A percentile compares a stretch with the other conserved stretches of the same genome.
These are phyloP conservation scores for Platalea minor DNA, from an alignment of 2,797 vertebrate species.

Conservation along the genomic window DNA sequence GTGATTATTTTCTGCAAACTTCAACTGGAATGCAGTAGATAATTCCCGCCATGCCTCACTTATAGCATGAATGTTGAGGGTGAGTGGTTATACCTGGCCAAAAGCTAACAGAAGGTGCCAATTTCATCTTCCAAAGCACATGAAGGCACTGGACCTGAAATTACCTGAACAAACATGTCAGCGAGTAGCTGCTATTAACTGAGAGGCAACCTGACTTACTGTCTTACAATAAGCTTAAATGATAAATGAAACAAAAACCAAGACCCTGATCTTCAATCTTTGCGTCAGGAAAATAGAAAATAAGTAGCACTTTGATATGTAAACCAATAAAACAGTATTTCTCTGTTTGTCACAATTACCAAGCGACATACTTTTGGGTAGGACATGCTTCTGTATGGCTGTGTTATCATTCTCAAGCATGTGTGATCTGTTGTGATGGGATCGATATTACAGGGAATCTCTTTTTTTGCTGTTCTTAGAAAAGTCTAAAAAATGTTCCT, in stretches of 20 bases:
- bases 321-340: neutral
- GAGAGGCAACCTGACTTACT: neutral
- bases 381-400: accelerated
- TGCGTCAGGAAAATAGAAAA: neutral
- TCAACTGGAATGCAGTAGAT: neutral
- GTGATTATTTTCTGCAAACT: neutral
- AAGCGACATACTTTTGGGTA: neutral
- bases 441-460: neutral
- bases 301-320: neutral
- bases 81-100: neutral
- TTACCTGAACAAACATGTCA: neutral
- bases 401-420: neutral
- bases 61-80: neutral
- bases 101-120: neutral
- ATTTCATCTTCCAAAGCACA: neutral
- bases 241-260: neutral
- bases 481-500: neutral
- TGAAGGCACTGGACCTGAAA: neutral
- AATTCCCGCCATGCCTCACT: neutral
- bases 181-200: neutral
- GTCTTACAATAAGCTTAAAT: neutral
- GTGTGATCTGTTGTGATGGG: neutral
- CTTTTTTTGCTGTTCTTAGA: neutral
- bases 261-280: neutral
- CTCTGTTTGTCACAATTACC: neutral